Base-by-base conservation (phyloP, 2,888 invertebrate species). In the Hemicrepidius hirtus region DNA sequence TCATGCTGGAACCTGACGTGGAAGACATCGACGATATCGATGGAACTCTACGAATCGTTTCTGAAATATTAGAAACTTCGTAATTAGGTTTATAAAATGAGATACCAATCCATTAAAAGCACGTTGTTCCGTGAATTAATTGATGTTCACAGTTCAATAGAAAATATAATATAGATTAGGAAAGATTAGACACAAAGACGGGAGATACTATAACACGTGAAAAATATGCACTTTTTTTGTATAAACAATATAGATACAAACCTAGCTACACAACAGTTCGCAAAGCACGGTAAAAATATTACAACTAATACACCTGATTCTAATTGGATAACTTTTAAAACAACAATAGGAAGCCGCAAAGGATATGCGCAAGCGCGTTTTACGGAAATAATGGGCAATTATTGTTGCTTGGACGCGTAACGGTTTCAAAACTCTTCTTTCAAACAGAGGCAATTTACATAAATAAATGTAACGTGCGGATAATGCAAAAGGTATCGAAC, bases 1-100 rank as follows among this genome's bases (percentile, higher is more conserved):
- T 82, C 80, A 84, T 79, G 71, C 82, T 84, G 18, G 82, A 82
- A 63, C 80, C 83, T 50, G 84, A 82, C 9, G 76, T 59, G 28
- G 83, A 81, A 28, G 82, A 82, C 77, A 83, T 78, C 46, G 84
- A 81, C 6, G 82, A 81, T 40, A 76, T 75, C 53, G 83, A 82
- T 16, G 81, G 80, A 7, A 76, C 80, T 65, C 82, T 77, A 62
- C 78, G 79, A 67, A 83, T 76, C 67, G 76, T 81, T 71, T 81
- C 82, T 81, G 80, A 59, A 73, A 55, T 55, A 55, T 32, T 20
- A 53, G 3, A 53, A 13, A 3, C 13, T 3, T 13, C 13, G 9
- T 12, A 28, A 28, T 13, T 18, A 10, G 20, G 3, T 1, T 49
- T 49, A 12, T 7, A 12, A 20, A 20, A 7, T 7, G 49, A 7